These are phyloP conservation scores for Stictonetta naevosa DNA, from an alignment of 2,113 vertebrate genomes.

Conservation along the genomic window DNA sequence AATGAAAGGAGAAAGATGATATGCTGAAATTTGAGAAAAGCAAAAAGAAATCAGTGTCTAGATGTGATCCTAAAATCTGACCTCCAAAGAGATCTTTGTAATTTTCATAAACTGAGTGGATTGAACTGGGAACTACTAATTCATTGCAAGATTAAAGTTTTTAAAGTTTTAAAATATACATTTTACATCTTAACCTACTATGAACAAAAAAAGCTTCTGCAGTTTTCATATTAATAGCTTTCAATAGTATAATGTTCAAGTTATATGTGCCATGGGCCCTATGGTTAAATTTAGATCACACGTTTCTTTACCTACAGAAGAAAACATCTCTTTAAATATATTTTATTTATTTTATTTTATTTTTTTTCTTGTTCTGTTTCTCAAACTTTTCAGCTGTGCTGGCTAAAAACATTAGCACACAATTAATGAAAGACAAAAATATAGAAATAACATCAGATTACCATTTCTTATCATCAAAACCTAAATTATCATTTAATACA, in stretches of 20 bases:
- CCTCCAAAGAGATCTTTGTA: background rate
- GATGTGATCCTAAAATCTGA: background rate
- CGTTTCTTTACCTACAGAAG: background rate
- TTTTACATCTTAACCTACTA: background rate
- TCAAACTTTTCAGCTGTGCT: background rate
- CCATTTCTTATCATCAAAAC: background rate
- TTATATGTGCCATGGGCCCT: background rate
- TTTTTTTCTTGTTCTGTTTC: background rate
- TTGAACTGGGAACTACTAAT: background rate
- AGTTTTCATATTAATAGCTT: background rate
- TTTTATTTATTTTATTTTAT: background rate
- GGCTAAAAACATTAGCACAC: background rate
- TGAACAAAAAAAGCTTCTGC: background rate
- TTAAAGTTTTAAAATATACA: background rate
- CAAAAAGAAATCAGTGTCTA: background rate
- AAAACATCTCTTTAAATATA: background rate
- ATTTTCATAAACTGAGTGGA: background rate
- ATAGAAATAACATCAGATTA: background rate
- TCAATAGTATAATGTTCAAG: background rate
- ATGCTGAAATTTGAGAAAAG: background rate
- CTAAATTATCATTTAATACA: background rate
- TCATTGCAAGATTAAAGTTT: background rate
- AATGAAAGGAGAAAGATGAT: background rate
- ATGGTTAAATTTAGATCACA: background rate
- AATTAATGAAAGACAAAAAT: constrained; percentile 9